These are phyloP conservation scores for Phyllotis vaccarum DNA, from an alignment of 2,797 vertebrate genomes.

Conservation along the genomic window DNA sequence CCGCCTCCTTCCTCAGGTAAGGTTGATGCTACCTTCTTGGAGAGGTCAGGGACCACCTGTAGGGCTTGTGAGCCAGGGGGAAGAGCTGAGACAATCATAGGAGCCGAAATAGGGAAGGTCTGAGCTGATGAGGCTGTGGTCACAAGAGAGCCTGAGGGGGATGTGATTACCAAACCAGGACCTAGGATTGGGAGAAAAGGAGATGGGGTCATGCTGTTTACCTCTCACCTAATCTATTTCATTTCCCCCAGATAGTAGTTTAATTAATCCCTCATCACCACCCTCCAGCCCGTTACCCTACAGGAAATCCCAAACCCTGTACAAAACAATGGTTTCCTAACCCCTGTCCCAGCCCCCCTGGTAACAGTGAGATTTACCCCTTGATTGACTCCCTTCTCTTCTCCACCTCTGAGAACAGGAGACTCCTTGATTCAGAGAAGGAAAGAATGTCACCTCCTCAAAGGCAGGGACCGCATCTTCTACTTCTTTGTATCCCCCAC, in stretches of 20 bases:
- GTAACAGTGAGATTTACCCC: slow-evolving; percentile 83
- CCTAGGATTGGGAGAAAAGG: slow-evolving; percentile 82
- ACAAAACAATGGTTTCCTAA: slow-evolving; percentile 71
- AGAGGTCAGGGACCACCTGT: slow-evolving; percentile 90
- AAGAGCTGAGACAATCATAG: slow-evolving; percentile 97
- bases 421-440: slow-evolving; percentile 86
- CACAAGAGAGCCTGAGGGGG: slow-evolving; percentile 96
- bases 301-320: slow-evolving; percentile 72
- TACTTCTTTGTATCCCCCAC: slow-evolving; percentile 85
- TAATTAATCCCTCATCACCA: slow-evolving; percentile 49
- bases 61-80: slow-evolving; percentile 92
- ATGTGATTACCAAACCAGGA: slow-evolving; percentile 98
- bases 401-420: slow-evolving; percentile 85
- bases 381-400: slow-evolving; percentile 85
- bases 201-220: slow-evolving; percentile 74
- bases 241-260: slow-evolving; percentile 58
- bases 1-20: slow-evolving; percentile 87
- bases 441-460: slow-evolving; percentile 86
- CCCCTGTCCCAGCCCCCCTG: slow-evolving; percentile 67
- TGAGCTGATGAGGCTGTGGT: slow-evolving; percentile 92
- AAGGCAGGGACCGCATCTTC: slow-evolving; percentile 85
- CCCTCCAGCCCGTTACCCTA: slow-evolving; percentile 37
- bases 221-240: not conserved
- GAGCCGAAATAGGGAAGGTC: slow-evolving; percentile 95
- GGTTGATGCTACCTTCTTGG: slow-evolving; percentile 88